Percentiles rank a stretch among this genome's conserved stretches.
Conservation (phyloP, 2,797 vertebrate species). For the Podarcis lilfordi region DNA sequence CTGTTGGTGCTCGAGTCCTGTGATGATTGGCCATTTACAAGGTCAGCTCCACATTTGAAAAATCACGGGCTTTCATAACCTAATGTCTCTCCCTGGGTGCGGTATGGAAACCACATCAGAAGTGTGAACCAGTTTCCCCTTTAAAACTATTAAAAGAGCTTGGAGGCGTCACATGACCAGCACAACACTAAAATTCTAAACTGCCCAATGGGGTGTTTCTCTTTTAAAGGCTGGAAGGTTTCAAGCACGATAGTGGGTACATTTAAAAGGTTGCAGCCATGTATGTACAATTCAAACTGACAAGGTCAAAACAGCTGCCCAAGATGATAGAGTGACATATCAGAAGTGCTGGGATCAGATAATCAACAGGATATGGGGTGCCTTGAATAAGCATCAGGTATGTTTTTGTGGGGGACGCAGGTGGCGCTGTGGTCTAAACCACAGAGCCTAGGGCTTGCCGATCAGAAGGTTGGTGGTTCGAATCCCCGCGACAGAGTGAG, state of each 20-base stretch:
- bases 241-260: not conserved
- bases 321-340: not conserved
- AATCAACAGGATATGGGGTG: not conserved
- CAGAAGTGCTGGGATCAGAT: not conserved
- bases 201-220: not conserved
- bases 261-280: too few relatives aligned
- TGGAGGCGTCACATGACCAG: not conserved
- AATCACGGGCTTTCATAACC: too few relatives aligned
- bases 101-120: too few relatives aligned
- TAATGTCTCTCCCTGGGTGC: too few relatives aligned
- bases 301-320: not conserved
- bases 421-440: too few relatives aligned
- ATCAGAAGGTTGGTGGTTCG: too few relatives aligned
- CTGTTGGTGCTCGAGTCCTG: not conserved
- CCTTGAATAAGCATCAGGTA: not conserved
- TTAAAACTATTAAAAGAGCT: not conserved
- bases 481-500: too few relatives aligned
- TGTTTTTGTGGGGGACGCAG: too few relatives aligned
- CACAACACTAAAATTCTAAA: slow-evolving; percentile 23
- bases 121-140: not conserved
- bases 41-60: not conserved
- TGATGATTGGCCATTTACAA: not conserved
- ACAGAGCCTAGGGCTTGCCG: too few relatives aligned
- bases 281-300: not conserved
- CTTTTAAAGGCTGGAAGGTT: not conserved